Base-by-base conservation (phyloP, 2,113 vertebrate genomes). In the Elanus axillaris region DNA sequence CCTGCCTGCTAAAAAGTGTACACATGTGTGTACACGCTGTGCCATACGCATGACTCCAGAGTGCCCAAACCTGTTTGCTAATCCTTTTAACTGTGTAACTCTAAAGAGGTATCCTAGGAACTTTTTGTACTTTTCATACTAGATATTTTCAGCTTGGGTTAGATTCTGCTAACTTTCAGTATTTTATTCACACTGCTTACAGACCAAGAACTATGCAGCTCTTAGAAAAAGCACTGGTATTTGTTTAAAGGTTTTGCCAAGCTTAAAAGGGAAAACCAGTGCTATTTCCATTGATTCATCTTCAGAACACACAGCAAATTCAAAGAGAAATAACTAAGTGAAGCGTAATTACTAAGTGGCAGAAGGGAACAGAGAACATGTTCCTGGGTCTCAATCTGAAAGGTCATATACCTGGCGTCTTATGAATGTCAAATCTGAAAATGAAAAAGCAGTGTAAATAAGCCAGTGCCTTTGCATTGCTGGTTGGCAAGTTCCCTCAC, bases 391-490 rank as follows among this genome's bases (percentile, higher is more conserved):
- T 86, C 64, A 60, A 13, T 78, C 89, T n/a, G 26, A 91, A 97
- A 90, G 96, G 84, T 85, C 69, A 6, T 29, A 11, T 11, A 50
- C 47, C 42, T 85, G 52, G n/a, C 2, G 2, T 34, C 45, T 73
- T 77, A 66, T 48, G 79, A 95, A 82, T 80, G 76, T 66, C 95
- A 94, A 31, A 52, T 66, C 55, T 68, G 73, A 80, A 77, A 82
- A 91, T 23, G 13, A 77, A 84, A 77, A 76, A 62, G 36, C 56
- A 4, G 22, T 64, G 68, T 84, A 86, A 95, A 90, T 88, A 84
- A 94, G 66, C 8, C n/a, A 19, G 59, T 48, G 43, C 40, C 81
- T 93, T 80, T 82, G 48, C 36, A 7, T 12, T 53, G 47, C 60
- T 73, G 50, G 63, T 76, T 72, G 47, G 56, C 42, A 73, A 53